Percentiles rank a stretch among this genome's conserved stretches.
These are phyloP conservation scores for Potamarius usumacintae DNA, from an alignment of 2,113 vertebrate species.

Conservation along the genomic window DNA sequence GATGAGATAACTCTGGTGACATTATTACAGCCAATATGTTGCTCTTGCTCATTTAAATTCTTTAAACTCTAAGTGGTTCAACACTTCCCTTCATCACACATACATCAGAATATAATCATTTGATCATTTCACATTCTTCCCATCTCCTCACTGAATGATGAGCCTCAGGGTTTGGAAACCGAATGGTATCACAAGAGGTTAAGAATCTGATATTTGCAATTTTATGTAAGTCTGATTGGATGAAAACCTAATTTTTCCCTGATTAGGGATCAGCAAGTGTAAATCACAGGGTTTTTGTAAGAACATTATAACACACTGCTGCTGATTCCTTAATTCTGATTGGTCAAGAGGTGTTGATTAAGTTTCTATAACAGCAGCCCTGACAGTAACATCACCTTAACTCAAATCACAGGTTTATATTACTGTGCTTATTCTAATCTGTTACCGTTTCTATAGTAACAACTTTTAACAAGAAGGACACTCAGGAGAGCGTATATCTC, in stretches of 20 bases:
- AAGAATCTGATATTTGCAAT: constrained; percentile 8
- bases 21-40: background rate
- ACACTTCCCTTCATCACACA: background rate
- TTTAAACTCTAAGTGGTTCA: background rate
- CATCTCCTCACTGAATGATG: background rate
- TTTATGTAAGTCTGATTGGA: background rate
- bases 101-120: background rate
- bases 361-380: background rate
- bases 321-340: background rate
- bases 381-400: background rate
- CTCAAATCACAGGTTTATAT: background rate
- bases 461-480: too few relatives aligned
- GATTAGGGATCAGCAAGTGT: background rate
- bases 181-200: background rate
- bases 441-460: background rate
- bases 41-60: background rate
- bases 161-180: constrained; percentile 1
- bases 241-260: background rate
- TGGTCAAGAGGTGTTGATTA: background rate
- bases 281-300: background rate
- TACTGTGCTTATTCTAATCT: background rate
- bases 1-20: background rate
- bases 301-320: background rate
- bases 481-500: too few relatives aligned
- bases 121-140: background rate